Evolutionary conservation across 2,888 invertebrate genomes (phyloP).

Genomic region (Synanthedon andrenaeformis): DNA sequence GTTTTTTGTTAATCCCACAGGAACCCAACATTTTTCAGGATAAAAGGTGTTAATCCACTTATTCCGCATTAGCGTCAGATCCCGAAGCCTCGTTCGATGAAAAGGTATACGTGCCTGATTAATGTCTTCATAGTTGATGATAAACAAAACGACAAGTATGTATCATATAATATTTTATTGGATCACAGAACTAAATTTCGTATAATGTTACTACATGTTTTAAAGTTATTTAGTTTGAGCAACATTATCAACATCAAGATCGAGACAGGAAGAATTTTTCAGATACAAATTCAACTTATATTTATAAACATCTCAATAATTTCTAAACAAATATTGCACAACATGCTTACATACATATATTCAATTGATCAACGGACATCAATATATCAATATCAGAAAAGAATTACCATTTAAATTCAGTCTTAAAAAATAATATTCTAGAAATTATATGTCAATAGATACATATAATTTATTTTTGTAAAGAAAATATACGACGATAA

Average conservation of each 20-base stretch:
- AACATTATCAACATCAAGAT: constrained; percentile 51
- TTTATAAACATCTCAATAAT: constrained; percentile 13
- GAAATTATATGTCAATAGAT: not conserved
- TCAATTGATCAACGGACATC: not conserved
- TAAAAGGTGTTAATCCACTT: no score
- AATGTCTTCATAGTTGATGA: not conserved
- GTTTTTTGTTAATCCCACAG: no score
- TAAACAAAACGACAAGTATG: constrained; percentile 16
- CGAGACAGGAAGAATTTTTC: constrained; percentile 23
- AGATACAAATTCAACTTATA: constrained; percentile 14
- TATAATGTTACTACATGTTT: constrained; percentile 53
- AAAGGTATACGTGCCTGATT: no score
- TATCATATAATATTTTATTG: constrained; percentile 49
- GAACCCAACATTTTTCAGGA: no score
- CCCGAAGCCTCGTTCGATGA: no score
- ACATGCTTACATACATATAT: not conserved
- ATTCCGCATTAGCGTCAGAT: no score
- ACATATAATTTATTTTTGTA: constrained; percentile 1
- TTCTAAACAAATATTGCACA: constrained; percentile 1
- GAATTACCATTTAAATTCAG: constrained; percentile 12
- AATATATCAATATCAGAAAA: not conserved
- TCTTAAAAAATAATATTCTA: constrained; percentile 15
- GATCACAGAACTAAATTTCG: constrained; percentile 64
- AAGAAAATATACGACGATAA: constrained; percentile 10
- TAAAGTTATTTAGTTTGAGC: constrained; percentile 62